These are phyloP conservation scores for Sinosuthora webbiana DNA, from an alignment of 2,113 vertebrate genomes.

Conservation along the genomic window DNA sequence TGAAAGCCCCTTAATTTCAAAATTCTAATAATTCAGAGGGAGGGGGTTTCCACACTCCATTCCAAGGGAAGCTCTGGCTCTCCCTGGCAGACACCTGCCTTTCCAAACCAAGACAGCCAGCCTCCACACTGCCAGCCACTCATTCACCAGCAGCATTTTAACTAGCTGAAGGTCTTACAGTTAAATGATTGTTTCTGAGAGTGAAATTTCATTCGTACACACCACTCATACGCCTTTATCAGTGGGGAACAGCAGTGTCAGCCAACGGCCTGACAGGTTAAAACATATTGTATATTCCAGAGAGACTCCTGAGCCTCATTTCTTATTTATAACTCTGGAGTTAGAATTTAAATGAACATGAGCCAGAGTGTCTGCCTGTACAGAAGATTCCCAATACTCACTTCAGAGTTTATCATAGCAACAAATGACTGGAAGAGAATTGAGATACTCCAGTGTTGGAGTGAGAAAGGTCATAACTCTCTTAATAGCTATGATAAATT, in stretches of 20 bases:
- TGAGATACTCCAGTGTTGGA: not conserved
- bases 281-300: not conserved
- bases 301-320: not conserved
- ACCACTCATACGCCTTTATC: not conserved
- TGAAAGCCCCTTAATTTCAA: not conserved
- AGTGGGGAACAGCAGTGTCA: slow-evolving; percentile 14
- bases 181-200: not conserved
- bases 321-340: not conserved
- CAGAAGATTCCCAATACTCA: not conserved
- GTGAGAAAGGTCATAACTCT: not conserved
- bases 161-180: not conserved
- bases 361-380: not conserved
- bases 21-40: not conserved
- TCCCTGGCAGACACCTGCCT: not conserved
- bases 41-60: not conserved
- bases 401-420: not conserved
- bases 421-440: not conserved
- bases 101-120: not conserved
- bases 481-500: not conserved
- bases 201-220: not conserved
- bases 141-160: not conserved
- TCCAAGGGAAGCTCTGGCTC: not conserved
- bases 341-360: not conserved
- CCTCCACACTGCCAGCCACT: not conserved
- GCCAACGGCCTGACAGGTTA: not conserved